phyloP scores from a whole-genome alignment of 2,113 vertebrate genomes.

The Ascaphus truei region DNA sequence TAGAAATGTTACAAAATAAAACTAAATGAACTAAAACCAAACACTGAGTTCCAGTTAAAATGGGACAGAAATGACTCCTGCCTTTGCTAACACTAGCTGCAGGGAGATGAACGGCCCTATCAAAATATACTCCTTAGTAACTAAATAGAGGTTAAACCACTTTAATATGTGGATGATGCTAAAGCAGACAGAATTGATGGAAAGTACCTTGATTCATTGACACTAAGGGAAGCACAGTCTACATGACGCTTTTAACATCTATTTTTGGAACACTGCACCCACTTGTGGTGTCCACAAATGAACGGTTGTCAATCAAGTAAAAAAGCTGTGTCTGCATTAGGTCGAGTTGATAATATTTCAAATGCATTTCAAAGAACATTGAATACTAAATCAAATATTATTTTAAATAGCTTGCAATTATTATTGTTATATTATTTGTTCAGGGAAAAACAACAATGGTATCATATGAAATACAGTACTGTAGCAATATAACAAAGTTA shows the following conservation, averaged over 20 bases:
- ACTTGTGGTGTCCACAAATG: neutral
- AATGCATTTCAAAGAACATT: conserved; percentile 4
- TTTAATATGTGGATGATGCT: neutral
- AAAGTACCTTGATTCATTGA: neutral
- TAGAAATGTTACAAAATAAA: no score
- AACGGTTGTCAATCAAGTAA: conserved; percentile 1
- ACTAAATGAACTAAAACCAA: no score
- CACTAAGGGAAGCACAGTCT: neutral
- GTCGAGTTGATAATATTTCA: neutral
- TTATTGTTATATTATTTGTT: conserved; percentile 2
- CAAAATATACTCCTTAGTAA: no score
- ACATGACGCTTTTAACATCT: neutral
- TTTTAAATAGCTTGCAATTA: conserved; percentile 10
- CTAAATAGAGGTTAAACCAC: no score
- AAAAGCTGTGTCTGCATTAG: neutral
- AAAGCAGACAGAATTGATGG: neutral
- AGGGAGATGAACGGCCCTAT: no score
- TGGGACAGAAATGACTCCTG: no score
- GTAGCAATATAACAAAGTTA: neutral
- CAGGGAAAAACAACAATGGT: conserved; percentile 4
- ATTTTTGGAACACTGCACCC: neutral
- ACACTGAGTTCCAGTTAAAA: no score
- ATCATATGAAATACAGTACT: conserved; percentile 12
- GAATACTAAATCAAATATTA: conserved; percentile 19
- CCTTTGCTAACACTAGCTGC: no score